These are phyloP conservation scores for Seira sanloemensis DNA, from an alignment of 2,888 invertebrate genomes.

Conservation along the genomic window DNA sequence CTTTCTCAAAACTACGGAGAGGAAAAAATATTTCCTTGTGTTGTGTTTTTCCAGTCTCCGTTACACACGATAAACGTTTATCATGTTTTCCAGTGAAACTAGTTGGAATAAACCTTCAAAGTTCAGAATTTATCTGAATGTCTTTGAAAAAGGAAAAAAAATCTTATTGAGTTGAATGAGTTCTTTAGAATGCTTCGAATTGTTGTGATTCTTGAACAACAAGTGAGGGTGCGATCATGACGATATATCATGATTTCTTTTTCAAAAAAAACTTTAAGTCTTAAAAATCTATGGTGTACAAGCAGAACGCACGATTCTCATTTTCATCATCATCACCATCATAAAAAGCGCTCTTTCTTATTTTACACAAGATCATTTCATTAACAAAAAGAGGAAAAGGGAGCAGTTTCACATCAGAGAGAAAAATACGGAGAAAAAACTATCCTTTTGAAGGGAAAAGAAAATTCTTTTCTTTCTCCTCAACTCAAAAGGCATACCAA, in stretches of 20 bases:
- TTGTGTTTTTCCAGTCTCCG: slow-evolving; percentile 13
- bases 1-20: slow-evolving; percentile 20
- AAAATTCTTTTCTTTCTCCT: slow-evolving; percentile 27
- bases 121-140: slow-evolving; percentile 8
- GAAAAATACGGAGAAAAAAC: slow-evolving; percentile 40
- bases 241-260: slow-evolving; percentile 10
- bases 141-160: slow-evolving; percentile 1
- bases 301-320: slow-evolving; percentile 19
- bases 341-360: not conserved
- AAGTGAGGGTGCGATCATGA: slow-evolving; percentile 25
- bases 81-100: not conserved
- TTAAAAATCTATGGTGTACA: slow-evolving; percentile 8
- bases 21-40: slow-evolving; percentile 21
- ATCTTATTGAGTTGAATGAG: slow-evolving; percentile 49
- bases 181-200: slow-evolving; percentile 42
- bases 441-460: slow-evolving; percentile 59
- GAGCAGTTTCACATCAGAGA: slow-evolving; percentile 40
- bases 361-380: slow-evolving; percentile 51
- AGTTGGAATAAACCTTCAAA: not conserved
- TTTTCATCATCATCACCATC: slow-evolving; percentile 12
- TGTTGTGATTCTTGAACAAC: slow-evolving; percentile 52
- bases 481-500: slow-evolving; percentile 13
- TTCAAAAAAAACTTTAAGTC: not conserved
- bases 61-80: too few species aligned
- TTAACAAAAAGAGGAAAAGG: slow-evolving; percentile 46